phyloP scores from a whole-genome alignment of 1,140 invertebrate species.

The Euura lappo region DNA sequence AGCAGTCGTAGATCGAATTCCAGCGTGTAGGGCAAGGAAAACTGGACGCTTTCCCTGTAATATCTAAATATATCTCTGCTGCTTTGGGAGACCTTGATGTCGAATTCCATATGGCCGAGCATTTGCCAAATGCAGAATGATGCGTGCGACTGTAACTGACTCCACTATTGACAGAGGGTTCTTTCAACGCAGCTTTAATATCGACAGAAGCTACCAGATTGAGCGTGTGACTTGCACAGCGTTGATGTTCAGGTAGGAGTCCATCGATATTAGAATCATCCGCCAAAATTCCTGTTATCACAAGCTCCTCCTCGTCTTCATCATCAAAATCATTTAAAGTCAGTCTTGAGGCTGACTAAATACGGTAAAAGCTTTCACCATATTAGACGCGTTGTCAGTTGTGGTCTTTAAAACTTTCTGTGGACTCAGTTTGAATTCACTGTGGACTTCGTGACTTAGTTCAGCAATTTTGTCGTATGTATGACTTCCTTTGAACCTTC shows the following conservation, averaged over 20 bases:
- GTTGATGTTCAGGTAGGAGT: slow-evolving; percentile 16
- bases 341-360: slow-evolving; percentile 16
- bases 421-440: slow-evolving; percentile 19
- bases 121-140: slow-evolving; percentile 24
- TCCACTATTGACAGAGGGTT: slow-evolving; percentile 8
- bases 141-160: slow-evolving; percentile 14
- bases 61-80: slow-evolving; percentile 20
- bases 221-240: slow-evolving; percentile 13
- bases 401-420: slow-evolving; percentile 27
- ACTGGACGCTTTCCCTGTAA: slow-evolving; percentile 19
- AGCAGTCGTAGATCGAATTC: slow-evolving; percentile 22
- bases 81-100: slow-evolving; percentile 23
- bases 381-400: slow-evolving; percentile 33
- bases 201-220: slow-evolving; percentile 14
- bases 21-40: slow-evolving; percentile 24
- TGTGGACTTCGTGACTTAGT: slow-evolving; percentile 21
- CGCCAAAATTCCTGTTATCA: not conserved
- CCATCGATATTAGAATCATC: not conserved
- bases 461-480: slow-evolving; percentile 28
- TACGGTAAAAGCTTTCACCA: slow-evolving; percentile 32
- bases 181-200: not conserved
- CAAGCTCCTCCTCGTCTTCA: not conserved
- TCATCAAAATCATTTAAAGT: not conserved
- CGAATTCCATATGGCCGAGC: slow-evolving; percentile 25
- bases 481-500: slow-evolving; percentile 28